Evolutionary conservation across 1,140 invertebrate species (phyloP).

Genomic region (Lucilia sericata): DNA sequence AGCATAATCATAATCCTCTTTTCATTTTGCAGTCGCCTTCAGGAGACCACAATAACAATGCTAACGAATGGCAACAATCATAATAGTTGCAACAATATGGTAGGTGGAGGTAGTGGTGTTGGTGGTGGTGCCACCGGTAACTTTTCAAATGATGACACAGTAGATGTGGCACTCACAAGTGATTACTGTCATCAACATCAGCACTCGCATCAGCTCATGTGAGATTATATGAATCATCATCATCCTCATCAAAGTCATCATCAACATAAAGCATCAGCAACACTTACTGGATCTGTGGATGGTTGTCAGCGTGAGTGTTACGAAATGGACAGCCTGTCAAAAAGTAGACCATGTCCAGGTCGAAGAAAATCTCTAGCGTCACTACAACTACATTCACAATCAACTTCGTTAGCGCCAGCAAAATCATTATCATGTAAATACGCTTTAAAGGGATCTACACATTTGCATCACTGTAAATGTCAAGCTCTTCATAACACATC

Average conservation of each 20-base stretch:
- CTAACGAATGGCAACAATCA: constrained; percentile 56
- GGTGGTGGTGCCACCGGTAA: not conserved
- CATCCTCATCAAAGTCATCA: constrained; percentile 34
- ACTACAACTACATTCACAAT: not conserved
- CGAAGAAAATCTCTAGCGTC: not conserved
- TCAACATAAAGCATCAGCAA: not conserved
- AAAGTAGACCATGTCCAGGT: not conserved
- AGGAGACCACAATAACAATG: constrained; percentile 61
- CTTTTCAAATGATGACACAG: constrained; percentile 2
- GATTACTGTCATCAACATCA: constrained; percentile 37
- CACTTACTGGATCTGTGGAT: not conserved
- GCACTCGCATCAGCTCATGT: constrained; percentile 37
- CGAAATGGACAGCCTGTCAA: not conserved
- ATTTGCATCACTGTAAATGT: not conserved
- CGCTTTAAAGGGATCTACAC: not conserved
- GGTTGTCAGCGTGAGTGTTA: not conserved
- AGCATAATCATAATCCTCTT: no score
- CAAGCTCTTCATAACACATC: not conserved
- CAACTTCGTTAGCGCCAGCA: not conserved
- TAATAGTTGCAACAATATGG: constrained; percentile 31
- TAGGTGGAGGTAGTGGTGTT: no score
- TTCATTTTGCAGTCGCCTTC: constrained; percentile 55
- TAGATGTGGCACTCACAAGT: constrained; percentile 31
- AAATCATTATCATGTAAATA: no score
- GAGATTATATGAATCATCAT: constrained; percentile 3